Percentiles rank a stretch among this genome's conserved stretches.
Conservation (phyloP, 2,888 invertebrate species). For the Camponotus fellah region DNA sequence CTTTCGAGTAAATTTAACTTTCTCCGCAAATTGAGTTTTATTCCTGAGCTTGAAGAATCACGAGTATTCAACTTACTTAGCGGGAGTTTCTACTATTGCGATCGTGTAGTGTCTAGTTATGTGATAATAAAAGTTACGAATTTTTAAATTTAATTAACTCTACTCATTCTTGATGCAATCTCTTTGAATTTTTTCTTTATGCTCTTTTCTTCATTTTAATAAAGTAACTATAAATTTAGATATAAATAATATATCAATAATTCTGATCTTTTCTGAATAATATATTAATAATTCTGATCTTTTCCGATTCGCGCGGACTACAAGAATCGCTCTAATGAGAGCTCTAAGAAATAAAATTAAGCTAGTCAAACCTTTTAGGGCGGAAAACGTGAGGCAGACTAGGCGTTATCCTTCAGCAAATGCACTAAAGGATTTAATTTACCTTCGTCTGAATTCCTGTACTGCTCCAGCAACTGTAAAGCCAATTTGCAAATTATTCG, state of each 20-base stretch:
- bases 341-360: slow-evolving; percentile 41
- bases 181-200: slow-evolving; percentile 22
- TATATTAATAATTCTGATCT: slow-evolving; percentile 26
- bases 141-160: not conserved
- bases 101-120: slow-evolving; percentile 4
- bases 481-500: slow-evolving; percentile 59
- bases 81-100: not conserved
- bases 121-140: slow-evolving; percentile 6
- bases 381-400: slow-evolving; percentile 55
- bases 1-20: slow-evolving; percentile 46
- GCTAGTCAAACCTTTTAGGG: slow-evolving; percentile 44
- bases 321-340: not conserved
- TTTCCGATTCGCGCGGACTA: slow-evolving; percentile 13
- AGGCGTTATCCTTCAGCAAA: slow-evolving; percentile 81
- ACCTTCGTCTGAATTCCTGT: slow-evolving; percentile 87
- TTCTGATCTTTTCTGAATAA: slow-evolving; percentile 33
- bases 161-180: not conserved
- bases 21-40: slow-evolving; percentile 26
- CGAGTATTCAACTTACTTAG: not conserved
- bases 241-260: slow-evolving; percentile 19
- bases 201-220: not conserved
- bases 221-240: slow-evolving; percentile 28
- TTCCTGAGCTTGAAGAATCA: slow-evolving; percentile 1
- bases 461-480: slow-evolving; percentile 88
- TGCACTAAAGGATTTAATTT: slow-evolving; percentile 87